Conservation (phyloP, 2,113 vertebrate genomes). For the Spea bombifrons region DNA sequence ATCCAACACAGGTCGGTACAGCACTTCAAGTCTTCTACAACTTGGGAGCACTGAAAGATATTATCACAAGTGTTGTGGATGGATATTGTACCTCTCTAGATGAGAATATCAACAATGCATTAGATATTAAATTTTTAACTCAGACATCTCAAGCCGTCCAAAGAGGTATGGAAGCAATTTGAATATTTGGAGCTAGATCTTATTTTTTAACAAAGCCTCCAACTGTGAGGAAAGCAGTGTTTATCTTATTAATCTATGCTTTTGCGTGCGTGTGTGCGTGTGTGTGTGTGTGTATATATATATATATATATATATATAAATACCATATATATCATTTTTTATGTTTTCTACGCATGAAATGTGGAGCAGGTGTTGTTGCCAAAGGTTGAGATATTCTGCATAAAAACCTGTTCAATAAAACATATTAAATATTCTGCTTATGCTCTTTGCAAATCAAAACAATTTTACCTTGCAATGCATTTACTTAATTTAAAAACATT, state of each 20-base stretch:
- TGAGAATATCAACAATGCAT: constrained; percentile 79
- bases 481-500: background rate
- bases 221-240: constrained; percentile 18
- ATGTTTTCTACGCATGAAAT: background rate
- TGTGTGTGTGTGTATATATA: no score
- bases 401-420: constrained; percentile 16
- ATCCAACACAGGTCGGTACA: constrained; percentile 93
- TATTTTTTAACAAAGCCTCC: background rate
- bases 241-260: constrained; percentile 31
- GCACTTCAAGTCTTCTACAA: constrained; percentile 96
- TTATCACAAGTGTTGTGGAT: constrained; percentile 78
- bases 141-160: constrained; percentile 73
- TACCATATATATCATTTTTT: constrained; percentile 38
- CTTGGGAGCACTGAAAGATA: constrained; percentile 84
- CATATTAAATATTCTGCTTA: background rate
- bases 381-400: background rate
- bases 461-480: background rate
- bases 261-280: no score
- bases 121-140: constrained; percentile 90
- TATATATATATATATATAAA: background rate
- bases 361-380: constrained; percentile 1
- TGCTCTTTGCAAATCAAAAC: background rate
- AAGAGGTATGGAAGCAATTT: constrained; percentile 70
- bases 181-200: constrained; percentile 12
- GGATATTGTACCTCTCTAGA: constrained; percentile 78